phyloP scores from a whole-genome alignment of 2,797 vertebrate genomes.

The Pelodytes ibericus region DNA sequence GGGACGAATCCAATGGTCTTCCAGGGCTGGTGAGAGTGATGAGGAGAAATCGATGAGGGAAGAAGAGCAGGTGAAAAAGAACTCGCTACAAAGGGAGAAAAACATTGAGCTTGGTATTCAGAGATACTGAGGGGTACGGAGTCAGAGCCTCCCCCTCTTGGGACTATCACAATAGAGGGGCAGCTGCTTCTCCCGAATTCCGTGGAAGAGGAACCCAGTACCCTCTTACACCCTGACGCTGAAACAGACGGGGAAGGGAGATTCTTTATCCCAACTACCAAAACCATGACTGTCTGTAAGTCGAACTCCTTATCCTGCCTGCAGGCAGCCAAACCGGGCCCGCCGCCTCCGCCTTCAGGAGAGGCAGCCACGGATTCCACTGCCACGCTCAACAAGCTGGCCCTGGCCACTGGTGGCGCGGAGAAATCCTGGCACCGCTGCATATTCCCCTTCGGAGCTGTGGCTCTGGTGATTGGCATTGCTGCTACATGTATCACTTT shows the following conservation, averaged over 20 bases:
- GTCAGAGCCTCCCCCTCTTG: not conserved
- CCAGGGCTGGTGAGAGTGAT: not conserved
- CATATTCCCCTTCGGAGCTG: constrained; percentile 83
- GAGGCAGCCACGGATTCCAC: constrained; percentile 79
- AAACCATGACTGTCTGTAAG: constrained; percentile 82
- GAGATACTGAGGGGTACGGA: not conserved
- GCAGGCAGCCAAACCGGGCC: constrained; percentile 70
- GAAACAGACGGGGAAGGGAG: constrained; percentile 59
- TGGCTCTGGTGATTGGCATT: constrained; percentile 86
- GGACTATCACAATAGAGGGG: constrained; percentile 53
- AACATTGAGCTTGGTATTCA: not conserved
- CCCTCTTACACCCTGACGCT: constrained; percentile 11
- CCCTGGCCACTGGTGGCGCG: constrained; percentile 85
- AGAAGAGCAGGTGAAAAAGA: constrained; percentile 12
- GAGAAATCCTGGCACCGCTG: constrained; percentile 86
- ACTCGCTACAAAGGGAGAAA: not conserved
- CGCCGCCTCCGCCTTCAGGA: constrained; percentile 51
- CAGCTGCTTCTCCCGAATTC: constrained; percentile 54
- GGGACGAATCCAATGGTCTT: not conserved
- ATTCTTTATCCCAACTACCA: constrained; percentile 64
- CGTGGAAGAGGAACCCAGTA: constrained; percentile 49
- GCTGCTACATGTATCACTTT: constrained; percentile 89
- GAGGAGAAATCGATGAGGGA: not conserved
- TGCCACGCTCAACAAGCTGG: constrained; percentile 86
- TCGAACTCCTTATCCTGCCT: constrained; percentile 78